These are phyloP conservation scores for Bimastos eiseni DNA, from an alignment of 2,888 invertebrate species.

Conservation along the genomic window DNA sequence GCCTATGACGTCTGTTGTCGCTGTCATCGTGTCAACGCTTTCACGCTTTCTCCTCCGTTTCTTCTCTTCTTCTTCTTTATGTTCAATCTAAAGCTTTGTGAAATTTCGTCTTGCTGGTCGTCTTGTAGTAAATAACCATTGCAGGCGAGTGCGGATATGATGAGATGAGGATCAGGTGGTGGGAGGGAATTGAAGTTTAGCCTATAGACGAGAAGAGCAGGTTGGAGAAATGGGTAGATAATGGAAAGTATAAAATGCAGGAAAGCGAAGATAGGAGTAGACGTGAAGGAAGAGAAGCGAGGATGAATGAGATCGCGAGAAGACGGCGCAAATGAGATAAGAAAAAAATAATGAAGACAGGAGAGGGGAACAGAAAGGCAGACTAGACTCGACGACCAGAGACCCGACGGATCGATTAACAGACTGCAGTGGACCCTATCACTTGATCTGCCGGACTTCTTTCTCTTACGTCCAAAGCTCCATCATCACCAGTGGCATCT, in stretches of 20 bases:
- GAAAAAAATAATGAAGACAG: neutral
- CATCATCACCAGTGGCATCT: neutral
- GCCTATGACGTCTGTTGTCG: no score
- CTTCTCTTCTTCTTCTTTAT: no score
- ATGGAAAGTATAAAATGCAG: neutral
- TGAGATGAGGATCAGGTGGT: neutral
- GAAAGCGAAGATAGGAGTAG: neutral
- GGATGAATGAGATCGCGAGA: neutral
- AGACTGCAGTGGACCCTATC: neutral
- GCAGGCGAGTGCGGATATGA: neutral
- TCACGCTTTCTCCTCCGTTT: no score
- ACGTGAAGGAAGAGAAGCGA: neutral
- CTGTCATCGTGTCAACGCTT: no score
- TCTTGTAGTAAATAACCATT: neutral
- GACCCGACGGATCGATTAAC: neutral
- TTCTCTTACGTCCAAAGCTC: neutral
- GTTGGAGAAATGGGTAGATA: neutral
- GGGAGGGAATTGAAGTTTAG: no score
- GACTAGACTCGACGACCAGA: neutral
- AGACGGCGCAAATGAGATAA: no score
- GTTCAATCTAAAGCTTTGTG: no score
- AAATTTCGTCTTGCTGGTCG: no score
- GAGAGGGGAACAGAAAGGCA: neutral
- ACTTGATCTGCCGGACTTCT: neutral
- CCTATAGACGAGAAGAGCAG: neutral